Percentiles rank a stretch among this genome's conserved stretches.
Conservation (phyloP, 23 tunicate species). For the Styela clava region DNA sequence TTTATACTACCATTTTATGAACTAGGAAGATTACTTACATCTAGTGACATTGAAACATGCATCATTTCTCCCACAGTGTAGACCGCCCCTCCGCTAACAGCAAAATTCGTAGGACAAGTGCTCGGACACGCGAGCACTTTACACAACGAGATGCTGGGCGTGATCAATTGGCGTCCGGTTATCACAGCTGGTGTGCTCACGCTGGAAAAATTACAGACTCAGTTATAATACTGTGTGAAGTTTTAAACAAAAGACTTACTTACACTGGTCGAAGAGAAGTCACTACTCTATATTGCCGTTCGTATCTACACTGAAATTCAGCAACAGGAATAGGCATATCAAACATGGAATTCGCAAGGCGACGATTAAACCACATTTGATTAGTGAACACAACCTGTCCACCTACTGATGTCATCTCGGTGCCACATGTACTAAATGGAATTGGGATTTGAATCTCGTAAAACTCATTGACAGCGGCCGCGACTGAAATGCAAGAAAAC, state of each 20-base stretch:
- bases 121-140: conserved; percentile 11
- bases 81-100: conserved; percentile 7
- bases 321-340: conserved; percentile 48
- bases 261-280: conserved; percentile 50
- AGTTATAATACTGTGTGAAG: too few relatives aligned
- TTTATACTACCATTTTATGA: too few relatives aligned
- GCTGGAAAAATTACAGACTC: too few relatives aligned
- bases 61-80: conserved; percentile 24
- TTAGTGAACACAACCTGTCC: conserved; percentile 6
- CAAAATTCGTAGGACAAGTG: neutral
- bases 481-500: conserved; percentile 2
- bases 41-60: conserved; percentile 5
- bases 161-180: neutral
- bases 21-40: too few relatives aligned
- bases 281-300: conserved; percentile 2
- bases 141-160: neutral
- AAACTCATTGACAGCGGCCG: conserved; percentile 2
- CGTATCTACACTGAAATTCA: conserved; percentile 30
- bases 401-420: neutral
- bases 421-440: conserved; percentile 29
- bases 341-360: neutral
- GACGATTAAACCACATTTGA: conserved; percentile 39
- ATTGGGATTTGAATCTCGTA: conserved; percentile 13
- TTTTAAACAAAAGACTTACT: too few relatives aligned
- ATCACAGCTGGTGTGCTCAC: neutral